Evolutionary conservation across 2,113 vertebrate species (phyloP).

Genomic region (Aspidoscelis tigris): DNA sequence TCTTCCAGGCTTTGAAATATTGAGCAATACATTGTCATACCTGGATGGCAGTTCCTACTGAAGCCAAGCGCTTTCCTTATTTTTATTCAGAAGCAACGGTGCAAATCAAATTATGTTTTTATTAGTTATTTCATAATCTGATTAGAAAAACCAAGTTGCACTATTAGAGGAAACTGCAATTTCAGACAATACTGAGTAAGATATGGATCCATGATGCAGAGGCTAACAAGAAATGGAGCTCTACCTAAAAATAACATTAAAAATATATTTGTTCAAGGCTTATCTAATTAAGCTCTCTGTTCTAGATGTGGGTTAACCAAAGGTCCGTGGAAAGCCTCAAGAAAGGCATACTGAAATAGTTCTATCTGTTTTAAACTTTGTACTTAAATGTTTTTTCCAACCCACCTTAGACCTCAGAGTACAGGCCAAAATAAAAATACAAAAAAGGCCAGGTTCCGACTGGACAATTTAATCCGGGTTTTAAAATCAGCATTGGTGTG

Average conservation of each 20-base stretch:
- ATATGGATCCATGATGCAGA: neutral
- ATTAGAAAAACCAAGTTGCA: neutral
- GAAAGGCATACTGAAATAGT: too few relatives aligned
- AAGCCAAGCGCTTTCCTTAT: constrained; percentile 22
- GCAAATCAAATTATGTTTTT: constrained; percentile 22
- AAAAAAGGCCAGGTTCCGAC: too few relatives aligned
- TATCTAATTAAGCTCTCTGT: too few relatives aligned
- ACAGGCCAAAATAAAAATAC: too few relatives aligned
- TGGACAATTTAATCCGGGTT: too few relatives aligned
- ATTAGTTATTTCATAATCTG: constrained; percentile 6
- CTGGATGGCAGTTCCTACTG: constrained; percentile 10
- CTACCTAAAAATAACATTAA: neutral
- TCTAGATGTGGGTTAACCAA: too few relatives aligned
- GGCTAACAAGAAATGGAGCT: neutral
- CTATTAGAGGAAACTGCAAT: constrained; percentile 4
- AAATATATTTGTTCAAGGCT: too few relatives aligned
- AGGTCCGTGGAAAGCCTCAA: too few relatives aligned
- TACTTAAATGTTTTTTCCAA: too few relatives aligned
- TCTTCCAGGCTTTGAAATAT: neutral
- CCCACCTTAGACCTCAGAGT: too few relatives aligned
- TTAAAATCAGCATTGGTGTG: too few relatives aligned
- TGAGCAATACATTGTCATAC: accelerated
- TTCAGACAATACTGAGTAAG: constrained; percentile 1
- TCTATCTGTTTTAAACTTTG: too few relatives aligned
- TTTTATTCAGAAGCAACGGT: constrained; percentile 13